A percentile compares a stretch with the other conserved stretches of the same genome.
Evolutionary conservation across 2,888 invertebrate genomes (phyloP).

Genomic region (Cantharis rufa): DNA sequence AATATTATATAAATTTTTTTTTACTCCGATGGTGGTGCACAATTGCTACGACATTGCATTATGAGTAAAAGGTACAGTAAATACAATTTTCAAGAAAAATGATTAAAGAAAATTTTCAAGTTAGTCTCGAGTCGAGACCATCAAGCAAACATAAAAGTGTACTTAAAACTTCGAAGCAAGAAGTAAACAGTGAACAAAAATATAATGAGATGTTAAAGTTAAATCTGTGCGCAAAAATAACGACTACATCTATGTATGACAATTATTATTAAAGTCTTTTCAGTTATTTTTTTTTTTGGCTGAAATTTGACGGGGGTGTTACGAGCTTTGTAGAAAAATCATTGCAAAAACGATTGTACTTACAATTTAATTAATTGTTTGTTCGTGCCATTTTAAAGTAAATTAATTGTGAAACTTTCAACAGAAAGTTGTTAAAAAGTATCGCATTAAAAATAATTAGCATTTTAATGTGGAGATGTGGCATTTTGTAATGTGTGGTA

Average conservation of each 20-base stretch:
- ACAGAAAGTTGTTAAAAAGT: not conserved
- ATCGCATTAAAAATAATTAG: constrained; percentile 3
- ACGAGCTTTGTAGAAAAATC: not conserved
- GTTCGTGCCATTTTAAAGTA: not conserved
- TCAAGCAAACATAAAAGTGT: not conserved
- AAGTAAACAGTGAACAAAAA: not conserved
- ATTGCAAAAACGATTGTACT: not conserved
- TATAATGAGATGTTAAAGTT: not conserved
- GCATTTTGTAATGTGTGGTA: not conserved
- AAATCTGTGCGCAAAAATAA: not conserved
- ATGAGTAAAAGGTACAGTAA: not conserved
- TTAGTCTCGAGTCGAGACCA: not conserved
- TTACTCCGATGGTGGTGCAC: not conserved
- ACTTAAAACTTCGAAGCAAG: not conserved
- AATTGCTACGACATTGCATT: not conserved
- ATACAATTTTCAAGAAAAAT: not conserved
- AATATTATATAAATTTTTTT: no score
- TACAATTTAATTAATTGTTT: not conserved
- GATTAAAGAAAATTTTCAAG: not conserved
- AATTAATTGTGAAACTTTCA: not conserved
- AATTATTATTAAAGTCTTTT: not conserved
- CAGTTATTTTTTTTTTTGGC: not conserved
- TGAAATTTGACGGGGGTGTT: not conserved
- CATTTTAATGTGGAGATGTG: constrained; percentile 13
- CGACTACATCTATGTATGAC: not conserved